Percentiles rank a stretch among this genome's conserved stretches.
phyloP scores from a whole-genome alignment of 1,140 invertebrate species.

The Amyelois transitella region DNA sequence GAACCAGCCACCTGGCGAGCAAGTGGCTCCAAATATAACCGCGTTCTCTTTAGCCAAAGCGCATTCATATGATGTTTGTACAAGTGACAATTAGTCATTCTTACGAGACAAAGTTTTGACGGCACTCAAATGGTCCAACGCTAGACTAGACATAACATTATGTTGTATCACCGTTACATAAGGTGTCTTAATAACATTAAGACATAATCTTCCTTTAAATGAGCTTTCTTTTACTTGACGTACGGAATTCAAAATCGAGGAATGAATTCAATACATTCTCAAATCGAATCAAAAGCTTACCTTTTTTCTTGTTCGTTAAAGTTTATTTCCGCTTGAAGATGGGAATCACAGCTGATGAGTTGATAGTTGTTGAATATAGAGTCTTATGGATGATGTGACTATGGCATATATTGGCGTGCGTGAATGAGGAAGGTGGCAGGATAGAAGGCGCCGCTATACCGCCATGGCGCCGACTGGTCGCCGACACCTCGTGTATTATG shows the following conservation, averaged over 20 bases:
- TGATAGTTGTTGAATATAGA: constrained; percentile 10
- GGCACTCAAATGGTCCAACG: constrained; percentile 9
- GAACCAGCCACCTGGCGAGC: constrained; percentile 37
- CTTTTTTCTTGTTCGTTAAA: constrained; percentile 16
- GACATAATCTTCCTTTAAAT: constrained; percentile 57
- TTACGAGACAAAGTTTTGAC: not conserved
- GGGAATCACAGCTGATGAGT: constrained; percentile 41
- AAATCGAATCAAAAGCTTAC: constrained; percentile 13
- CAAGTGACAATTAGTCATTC: constrained; percentile 12
- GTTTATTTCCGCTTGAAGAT: constrained; percentile 18
- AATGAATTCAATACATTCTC: constrained; percentile 41
- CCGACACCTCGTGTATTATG: constrained; percentile 71
- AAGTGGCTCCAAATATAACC: constrained; percentile 42
- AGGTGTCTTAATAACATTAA: constrained; percentile 47
- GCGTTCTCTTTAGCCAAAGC: constrained; percentile 6
- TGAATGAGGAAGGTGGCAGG: constrained; percentile 39
- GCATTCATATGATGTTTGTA: constrained; percentile 2
- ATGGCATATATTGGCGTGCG: constrained; percentile 26
- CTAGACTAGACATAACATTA: constrained; percentile 11
- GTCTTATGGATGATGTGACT: constrained; percentile 1
- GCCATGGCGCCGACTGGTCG: constrained; percentile 66
- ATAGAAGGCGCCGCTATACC: constrained; percentile 65
- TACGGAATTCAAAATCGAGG: constrained; percentile 66
- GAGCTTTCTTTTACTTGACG: constrained; percentile 64
- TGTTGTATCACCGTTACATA: constrained; percentile 24